These are phyloP conservation scores for Lissocephala sabroskyi DNA, from an alignment of 2,888 invertebrate genomes.

Conservation along the genomic window DNA sequence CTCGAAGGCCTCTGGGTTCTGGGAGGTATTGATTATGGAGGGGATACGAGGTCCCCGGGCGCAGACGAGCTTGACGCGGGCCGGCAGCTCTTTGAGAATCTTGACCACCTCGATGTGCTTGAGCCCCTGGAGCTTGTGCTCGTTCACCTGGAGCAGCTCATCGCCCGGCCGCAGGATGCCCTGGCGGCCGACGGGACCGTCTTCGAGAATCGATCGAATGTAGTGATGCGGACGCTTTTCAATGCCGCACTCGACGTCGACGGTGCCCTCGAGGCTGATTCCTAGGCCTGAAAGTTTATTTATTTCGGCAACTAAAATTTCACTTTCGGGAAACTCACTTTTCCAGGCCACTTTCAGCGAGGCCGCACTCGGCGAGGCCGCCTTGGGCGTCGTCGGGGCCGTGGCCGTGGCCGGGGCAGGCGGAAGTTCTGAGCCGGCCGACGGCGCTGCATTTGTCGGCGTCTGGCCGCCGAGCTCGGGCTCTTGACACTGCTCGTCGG, in stretches of 20 bases:
- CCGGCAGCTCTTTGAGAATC: constrained; percentile 93
- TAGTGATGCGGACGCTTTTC: constrained; percentile 99
- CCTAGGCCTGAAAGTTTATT: constrained; percentile 95
- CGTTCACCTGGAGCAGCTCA: constrained; percentile 97
- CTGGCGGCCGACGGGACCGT: constrained; percentile 96
- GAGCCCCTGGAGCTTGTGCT: constrained; percentile 90
- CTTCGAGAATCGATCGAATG: constrained; percentile 94
- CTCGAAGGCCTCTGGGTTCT: constrained; percentile 86
- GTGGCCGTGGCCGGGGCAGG: constrained; percentile 11
- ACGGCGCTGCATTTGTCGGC: constrained; percentile 24
- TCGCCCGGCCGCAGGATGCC: constrained; percentile 94
- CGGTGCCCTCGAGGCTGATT: constrained; percentile 98
- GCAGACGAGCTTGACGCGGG: constrained; percentile 92
- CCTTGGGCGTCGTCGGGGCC: constrained; percentile 72
- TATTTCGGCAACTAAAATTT: constrained; percentile 93
- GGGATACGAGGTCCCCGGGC: constrained; percentile 79
- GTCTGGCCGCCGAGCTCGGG: constrained; percentile 20
- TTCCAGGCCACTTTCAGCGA: constrained; percentile 86
- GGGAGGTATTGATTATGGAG: constrained; percentile 84
- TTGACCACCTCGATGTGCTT: constrained; percentile 97
- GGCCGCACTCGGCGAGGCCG: constrained; percentile 78
- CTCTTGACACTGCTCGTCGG: constrained; percentile 49
- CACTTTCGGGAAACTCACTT: constrained; percentile 84
- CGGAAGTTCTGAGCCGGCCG: constrained; percentile 11
- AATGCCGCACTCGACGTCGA: constrained; percentile 96